Evolutionary conservation across 2,888 invertebrate genomes (phyloP).

Genomic region (Meloe dianella): DNA sequence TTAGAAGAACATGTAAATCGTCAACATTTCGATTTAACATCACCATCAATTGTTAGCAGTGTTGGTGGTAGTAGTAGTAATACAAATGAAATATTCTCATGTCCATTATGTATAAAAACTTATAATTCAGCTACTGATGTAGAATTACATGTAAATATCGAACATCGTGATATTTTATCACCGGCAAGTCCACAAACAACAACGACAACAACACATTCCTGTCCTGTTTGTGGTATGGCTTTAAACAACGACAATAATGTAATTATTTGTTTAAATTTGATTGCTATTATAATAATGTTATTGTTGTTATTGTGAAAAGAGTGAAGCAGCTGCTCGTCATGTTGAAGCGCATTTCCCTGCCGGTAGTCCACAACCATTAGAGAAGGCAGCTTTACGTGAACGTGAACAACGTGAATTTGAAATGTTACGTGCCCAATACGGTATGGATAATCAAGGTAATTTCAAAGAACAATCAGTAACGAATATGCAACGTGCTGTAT

Average conservation of each 20-base stretch:
- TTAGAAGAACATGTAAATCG: constrained; percentile 84
- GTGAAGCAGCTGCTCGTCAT: constrained; percentile 77
- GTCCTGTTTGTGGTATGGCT: constrained; percentile 60
- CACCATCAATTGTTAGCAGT: constrained; percentile 66
- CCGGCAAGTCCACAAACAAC: constrained; percentile 60
- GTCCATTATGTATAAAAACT: constrained; percentile 78
- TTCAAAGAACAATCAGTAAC: constrained; percentile 79
- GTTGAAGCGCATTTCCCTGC: constrained; percentile 83
- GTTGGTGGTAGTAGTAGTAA: constrained; percentile 57
- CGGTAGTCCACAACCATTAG: constrained; percentile 58
- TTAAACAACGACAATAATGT: constrained; percentile 62
- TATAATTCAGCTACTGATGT: constrained; percentile 78
- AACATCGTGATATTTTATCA: constrained; percentile 81
- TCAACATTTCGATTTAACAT: constrained; percentile 81
- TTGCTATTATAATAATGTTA: constrained; percentile 15
- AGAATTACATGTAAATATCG: constrained; percentile 85
- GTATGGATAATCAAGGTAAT: constrained; percentile 83
- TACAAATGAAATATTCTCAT: constrained; percentile 65
- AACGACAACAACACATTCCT: constrained; percentile 45
- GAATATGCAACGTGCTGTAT: constrained; percentile 82
- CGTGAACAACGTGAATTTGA: constrained; percentile 84
- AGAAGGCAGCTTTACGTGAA: constrained; percentile 72
- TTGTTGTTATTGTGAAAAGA: constrained; percentile 54
- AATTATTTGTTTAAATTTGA: constrained; percentile 40
- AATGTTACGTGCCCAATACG: constrained; percentile 80